Conservation (phyloP, 2,888 invertebrate species). For the Cryptus viduatorius region DNA sequence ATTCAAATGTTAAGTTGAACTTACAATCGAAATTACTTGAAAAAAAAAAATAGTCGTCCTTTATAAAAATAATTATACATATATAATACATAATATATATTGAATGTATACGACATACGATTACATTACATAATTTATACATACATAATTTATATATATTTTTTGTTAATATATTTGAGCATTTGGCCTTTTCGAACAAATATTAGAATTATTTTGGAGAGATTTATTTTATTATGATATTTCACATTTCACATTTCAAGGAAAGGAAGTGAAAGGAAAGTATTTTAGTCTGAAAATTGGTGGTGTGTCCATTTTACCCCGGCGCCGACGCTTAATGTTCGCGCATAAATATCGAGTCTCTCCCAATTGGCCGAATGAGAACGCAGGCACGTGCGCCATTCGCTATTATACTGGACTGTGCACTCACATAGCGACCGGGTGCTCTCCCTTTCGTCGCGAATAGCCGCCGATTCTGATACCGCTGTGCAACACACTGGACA, state of each 20-base stretch:
- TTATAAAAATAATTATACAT: not conserved
- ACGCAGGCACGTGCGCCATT: slow-evolving; percentile 77
- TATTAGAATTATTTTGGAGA: too few species aligned
- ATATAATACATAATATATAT: too few species aligned
- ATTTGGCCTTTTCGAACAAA: too few species aligned
- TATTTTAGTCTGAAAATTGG: slow-evolving; percentile 41
- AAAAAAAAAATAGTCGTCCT: not conserved
- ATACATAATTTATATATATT: too few species aligned
- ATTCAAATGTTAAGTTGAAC: not conserved
- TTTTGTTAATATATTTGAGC: too few species aligned
- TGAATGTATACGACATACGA: too few species aligned
- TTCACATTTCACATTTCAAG: too few species aligned
- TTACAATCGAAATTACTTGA: not conserved
- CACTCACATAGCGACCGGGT: slow-evolving; percentile 8
- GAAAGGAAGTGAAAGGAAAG: slow-evolving; percentile 31
- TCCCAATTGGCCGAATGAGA: slow-evolving; percentile 76
- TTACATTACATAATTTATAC: too few species aligned
- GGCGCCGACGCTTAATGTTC: slow-evolving; percentile 75
- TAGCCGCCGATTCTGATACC: slow-evolving; percentile 29
- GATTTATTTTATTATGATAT: too few species aligned
- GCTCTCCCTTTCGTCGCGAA: slow-evolving; percentile 8
- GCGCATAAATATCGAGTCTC: slow-evolving; percentile 79
- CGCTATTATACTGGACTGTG: slow-evolving; percentile 66
- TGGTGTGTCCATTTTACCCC: slow-evolving; percentile 34
- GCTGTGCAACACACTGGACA: slow-evolving; percentile 11